Base-by-base conservation (phyloP, 2,888 invertebrate species). In the Epirrita christyi region DNA sequence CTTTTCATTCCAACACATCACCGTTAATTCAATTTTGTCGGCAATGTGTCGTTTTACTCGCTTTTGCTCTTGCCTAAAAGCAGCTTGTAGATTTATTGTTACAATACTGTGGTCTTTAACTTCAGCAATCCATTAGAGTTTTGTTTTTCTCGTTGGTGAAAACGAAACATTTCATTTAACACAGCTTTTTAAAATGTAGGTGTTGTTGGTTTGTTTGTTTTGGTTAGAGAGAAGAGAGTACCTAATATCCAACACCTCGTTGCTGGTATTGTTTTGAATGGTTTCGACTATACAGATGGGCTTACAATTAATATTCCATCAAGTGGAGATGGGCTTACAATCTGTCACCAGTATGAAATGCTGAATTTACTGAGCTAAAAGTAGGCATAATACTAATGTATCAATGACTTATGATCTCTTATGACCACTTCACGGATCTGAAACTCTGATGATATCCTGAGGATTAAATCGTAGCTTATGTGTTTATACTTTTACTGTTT, bases 101-200 rank as follows among this genome's bases (percentile, higher is more conserved):
- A 11, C n/a, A 27, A 28, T 11, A 15, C 45, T 44, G 2, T 36
- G 27, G 4, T 14, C 27, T 14, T 49, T 40, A 28, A 0, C 5
- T 15, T 11, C 21, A 21, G 10, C 28, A 21, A 41, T 52, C 41
- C 45, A 21, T 45, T 36, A 44, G 29, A 36, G 50, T 50, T 49
- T 34, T 15, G 15, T 34, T 45, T 45, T 45, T 44, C 15, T 34
- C 7, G 32, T 32, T 3, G 4, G 29, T 11, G 43, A 55, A 64
- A 67, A 64, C 72, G 67, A 68, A 72, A 55, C 63, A 74, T 78
- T 78, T 72, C 67, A 66, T 67, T 78, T 69, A 75, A 67, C 72
- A 71, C 71, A 61, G 73, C 71, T 78, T 75, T 21, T 21, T 21
- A 21, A 21, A 21, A 21, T 21, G 21, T 21, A 21, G 21, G 21